Evolutionary conservation across 2,113 vertebrate species (phyloP).

Genomic region (Bothrops jararaca): DNA sequence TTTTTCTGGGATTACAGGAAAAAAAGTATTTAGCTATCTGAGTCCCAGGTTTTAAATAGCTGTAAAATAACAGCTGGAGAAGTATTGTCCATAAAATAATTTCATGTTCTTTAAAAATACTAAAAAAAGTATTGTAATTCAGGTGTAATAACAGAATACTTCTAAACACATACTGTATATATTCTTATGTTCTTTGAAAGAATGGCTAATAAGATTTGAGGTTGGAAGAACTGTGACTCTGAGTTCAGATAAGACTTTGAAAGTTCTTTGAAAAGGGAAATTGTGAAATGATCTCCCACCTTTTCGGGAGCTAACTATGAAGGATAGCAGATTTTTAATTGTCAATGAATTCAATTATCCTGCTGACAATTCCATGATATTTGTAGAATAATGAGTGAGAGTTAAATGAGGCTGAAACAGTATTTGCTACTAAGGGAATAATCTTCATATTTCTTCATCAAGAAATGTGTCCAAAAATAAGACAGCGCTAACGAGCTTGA

Average conservation of each 20-base stretch:
- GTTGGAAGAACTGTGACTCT: neutral
- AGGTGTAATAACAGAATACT: neutral
- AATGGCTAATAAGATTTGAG: neutral
- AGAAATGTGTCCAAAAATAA: neutral
- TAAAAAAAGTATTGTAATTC: neutral
- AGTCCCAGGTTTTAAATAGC: neutral
- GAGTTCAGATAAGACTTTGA: neutral
- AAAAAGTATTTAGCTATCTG: neutral
- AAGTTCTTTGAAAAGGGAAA: neutral
- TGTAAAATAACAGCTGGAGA: neutral
- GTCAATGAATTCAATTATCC: neutral
- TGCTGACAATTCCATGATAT: neutral
- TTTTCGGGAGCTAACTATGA: neutral
- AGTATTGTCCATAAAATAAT: neutral
- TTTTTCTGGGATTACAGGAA: neutral
- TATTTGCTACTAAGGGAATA: neutral
- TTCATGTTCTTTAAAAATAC: neutral
- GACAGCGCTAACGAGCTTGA: neutral
- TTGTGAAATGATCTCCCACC: neutral
- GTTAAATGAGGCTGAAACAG: neutral
- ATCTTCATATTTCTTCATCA: neutral
- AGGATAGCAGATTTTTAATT: neutral
- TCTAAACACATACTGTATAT: neutral
- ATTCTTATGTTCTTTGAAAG: neutral
- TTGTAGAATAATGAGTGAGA: neutral